Evolutionary conservation across 2,113 vertebrate genomes (phyloP).

Genomic region (Chloropsis hardwickii): DNA sequence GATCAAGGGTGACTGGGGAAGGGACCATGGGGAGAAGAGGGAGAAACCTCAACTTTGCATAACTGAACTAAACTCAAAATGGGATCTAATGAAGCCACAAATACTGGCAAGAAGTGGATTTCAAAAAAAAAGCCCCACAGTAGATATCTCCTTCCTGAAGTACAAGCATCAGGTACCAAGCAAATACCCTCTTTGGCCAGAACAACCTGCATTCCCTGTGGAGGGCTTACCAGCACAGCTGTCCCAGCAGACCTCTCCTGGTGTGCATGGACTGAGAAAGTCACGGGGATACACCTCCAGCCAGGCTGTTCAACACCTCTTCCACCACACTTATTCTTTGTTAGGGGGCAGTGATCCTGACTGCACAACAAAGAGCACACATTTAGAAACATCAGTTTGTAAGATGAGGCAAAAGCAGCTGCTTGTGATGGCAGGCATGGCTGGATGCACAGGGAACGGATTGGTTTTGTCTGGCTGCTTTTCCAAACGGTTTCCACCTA

Average conservation of each 20-base stretch:
- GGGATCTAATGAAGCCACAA: not conserved
- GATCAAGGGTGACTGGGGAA: fast-evolving
- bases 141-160: not conserved
- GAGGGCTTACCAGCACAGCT: not conserved
- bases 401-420: not conserved
- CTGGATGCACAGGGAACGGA: not conserved
- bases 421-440: not conserved
- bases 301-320: not conserved
- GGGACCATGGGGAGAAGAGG: fast-evolving
- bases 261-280: not conserved
- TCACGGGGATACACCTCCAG: not conserved
- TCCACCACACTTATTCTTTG: not conserved
- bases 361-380: not conserved
- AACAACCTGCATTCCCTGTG: not conserved
- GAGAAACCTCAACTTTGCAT: not conserved
- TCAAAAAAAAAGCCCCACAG: not conserved
- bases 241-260: not conserved
- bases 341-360: not conserved
- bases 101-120: not conserved
- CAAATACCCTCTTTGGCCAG: not conserved
- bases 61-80: not conserved
- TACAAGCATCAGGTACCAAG: not conserved
- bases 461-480: not conserved
- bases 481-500: not conserved
- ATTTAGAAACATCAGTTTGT: not conserved